Evolutionary conservation across 2,888 invertebrate genomes (phyloP).

Genomic region (Melipona bicolor): DNA sequence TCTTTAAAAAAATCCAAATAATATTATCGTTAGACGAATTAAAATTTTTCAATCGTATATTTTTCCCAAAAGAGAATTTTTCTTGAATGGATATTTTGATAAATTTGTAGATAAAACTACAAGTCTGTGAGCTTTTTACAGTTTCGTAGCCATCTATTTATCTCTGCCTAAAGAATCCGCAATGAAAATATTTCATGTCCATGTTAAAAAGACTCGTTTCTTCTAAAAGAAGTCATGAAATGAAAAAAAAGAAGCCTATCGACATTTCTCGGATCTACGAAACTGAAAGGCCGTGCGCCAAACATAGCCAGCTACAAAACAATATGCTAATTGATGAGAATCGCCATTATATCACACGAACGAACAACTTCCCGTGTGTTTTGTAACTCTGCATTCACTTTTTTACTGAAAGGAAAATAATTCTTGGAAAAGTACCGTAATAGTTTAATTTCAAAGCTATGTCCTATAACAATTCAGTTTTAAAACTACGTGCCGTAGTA

Average conservation of each 20-base stretch:
- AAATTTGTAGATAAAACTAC: no score
- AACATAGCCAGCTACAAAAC: constrained; percentile 36
- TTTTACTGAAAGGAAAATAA: background rate
- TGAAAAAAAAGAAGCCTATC: background rate
- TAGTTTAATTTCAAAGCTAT: no score
- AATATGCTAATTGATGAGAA: constrained; percentile 16
- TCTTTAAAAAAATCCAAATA: no score
- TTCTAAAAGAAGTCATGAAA: background rate
- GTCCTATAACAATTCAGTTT: background rate
- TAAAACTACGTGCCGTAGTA: background rate
- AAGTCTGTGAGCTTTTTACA: no score
- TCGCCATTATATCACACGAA: constrained; percentile 27
- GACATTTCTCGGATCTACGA: background rate
- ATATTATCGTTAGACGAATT: background rate
- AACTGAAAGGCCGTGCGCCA: constrained; percentile 28
- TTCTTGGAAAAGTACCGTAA: background rate
- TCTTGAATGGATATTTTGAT: no score
- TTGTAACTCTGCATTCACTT: constrained; percentile 13
- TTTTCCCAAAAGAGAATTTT: background rate
- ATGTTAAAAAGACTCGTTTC: background rate
- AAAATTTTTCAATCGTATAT: background rate
- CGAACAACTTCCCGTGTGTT: constrained; percentile 42
- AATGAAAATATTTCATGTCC: no score
- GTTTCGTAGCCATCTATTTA: no score
- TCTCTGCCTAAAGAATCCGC: no score